Evolutionary conservation across 2,113 vertebrate genomes (phyloP).

Genomic region (Hepsetus odoe): DNA sequence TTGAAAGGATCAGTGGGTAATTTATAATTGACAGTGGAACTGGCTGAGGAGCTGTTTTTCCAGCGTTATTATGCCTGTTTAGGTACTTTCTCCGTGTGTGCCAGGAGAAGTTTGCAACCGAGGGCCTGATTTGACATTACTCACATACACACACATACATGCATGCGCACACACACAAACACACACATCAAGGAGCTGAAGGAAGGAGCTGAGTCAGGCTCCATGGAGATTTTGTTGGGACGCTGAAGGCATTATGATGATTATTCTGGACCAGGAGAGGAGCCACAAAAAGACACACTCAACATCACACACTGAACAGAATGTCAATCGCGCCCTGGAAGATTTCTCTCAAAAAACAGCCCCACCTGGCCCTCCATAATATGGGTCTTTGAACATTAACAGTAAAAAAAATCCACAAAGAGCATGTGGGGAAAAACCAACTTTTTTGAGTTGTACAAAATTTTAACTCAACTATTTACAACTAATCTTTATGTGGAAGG

Average conservation of each 20-base stretch:
- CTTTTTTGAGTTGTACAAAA: background rate
- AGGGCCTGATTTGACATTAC: constrained; percentile 47
- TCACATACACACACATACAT: too few species aligned
- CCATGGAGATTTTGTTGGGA: constrained; percentile 9
- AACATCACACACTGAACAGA: background rate
- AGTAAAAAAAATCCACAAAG: background rate
- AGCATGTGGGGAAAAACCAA: background rate
- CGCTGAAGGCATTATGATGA: constrained; percentile 21
- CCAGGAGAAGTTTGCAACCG: constrained; percentile 41
- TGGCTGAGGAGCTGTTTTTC: constrained; percentile 48
- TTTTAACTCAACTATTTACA: too few species aligned
- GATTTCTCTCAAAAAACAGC: background rate
- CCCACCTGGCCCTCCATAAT: background rate
- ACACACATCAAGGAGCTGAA: background rate
- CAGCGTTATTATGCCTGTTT: constrained; percentile 16
- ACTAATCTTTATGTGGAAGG: too few species aligned
- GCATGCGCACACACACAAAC: background rate
- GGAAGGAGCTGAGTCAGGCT: constrained; percentile 51
- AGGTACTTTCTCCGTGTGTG: constrained; percentile 15
- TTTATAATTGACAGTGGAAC: constrained; percentile 55
- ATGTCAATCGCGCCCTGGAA: background rate
- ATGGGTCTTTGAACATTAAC: background rate
- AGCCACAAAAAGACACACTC: background rate
- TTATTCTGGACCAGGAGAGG: constrained; percentile 16
- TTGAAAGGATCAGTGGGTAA: constrained; percentile 31